Evolutionary conservation across 2,888 invertebrate genomes (phyloP).

Genomic region (Epinotia brunnichana): DNA sequence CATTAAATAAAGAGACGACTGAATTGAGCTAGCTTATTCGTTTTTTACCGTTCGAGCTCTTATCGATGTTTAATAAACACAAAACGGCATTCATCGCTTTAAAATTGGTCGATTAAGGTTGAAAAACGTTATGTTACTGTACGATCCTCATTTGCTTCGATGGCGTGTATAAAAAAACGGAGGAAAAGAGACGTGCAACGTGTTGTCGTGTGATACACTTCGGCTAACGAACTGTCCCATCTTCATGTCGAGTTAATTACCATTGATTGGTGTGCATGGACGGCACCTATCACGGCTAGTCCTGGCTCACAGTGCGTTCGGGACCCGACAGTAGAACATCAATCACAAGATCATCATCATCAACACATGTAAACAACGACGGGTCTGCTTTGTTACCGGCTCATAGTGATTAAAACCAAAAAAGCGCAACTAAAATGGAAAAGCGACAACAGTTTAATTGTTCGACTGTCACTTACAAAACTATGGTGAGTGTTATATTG

Average conservation of each 20-base stretch:
- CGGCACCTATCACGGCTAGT: constrained; percentile 55
- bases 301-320: constrained; percentile 58
- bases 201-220: constrained; percentile 42
- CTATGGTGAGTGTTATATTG: constrained; percentile 26
- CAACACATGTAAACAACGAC: constrained; percentile 36
- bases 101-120: constrained; percentile 3
- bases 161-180: background rate
- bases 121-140: background rate
- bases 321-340: constrained; percentile 49
- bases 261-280: constrained; percentile 61
- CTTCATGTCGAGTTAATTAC: constrained; percentile 58
- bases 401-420: constrained; percentile 18
- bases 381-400: constrained; percentile 6
- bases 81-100: constrained; percentile 36
- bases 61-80: constrained; percentile 52
- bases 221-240: constrained; percentile 48
- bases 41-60: constrained; percentile 37
- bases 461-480: background rate
- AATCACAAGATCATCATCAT: constrained; percentile 50
- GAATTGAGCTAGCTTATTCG: constrained; percentile 9
- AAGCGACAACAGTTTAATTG: background rate
- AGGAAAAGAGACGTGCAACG: constrained; percentile 8
- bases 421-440: constrained; percentile 13
- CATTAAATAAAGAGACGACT: background rate
- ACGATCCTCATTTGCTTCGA: background rate